Percentiles rank a stretch among this genome's conserved stretches.
Evolutionary conservation across 2,888 invertebrate species (phyloP).

Genomic region (Mantis religiosa): DNA sequence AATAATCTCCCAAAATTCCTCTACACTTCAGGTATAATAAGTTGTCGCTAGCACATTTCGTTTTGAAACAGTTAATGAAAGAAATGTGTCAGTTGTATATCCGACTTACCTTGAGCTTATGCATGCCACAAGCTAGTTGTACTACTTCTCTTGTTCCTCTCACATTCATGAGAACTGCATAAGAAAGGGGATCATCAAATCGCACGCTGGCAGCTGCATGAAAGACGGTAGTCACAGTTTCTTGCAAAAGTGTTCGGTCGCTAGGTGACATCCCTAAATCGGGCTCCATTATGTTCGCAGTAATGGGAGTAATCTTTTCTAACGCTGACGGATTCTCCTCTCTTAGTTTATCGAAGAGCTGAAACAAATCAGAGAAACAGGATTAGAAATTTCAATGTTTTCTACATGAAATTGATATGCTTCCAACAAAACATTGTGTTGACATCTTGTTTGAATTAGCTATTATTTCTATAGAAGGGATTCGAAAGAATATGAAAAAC

Average conservation of each 20-base stretch:
- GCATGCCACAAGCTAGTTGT: conserved; percentile 55
- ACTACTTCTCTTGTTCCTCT: conserved; percentile 62
- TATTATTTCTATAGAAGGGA: no score
- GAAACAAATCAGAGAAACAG: no score
- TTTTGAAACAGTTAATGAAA: no score
- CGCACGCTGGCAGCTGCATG: conserved; percentile 76
- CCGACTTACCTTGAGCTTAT: conserved; percentile 48
- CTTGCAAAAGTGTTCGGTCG: conserved; percentile 49
- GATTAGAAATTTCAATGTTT: no score
- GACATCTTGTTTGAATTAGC: no score
- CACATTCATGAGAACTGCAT: conserved; percentile 60
- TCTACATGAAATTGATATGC: no score
- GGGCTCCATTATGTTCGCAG: conserved; percentile 56
- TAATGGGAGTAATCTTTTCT: conserved; percentile 61
- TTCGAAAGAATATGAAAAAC: no score
- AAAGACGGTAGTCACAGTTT: conserved; percentile 64
- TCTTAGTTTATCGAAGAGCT: conserved; percentile 61
- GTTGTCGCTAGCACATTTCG: no score
- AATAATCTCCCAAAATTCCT: not conserved
- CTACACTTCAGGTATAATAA: no score
- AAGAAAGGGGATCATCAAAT: conserved; percentile 69
- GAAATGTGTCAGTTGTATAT: no score
- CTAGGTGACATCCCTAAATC: conserved; percentile 55
- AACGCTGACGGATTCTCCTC: conserved; percentile 52
- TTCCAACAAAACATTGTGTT: no score